phyloP scores from a whole-genome alignment of 2,113 vertebrate genomes.

The Merops nubicus region DNA sequence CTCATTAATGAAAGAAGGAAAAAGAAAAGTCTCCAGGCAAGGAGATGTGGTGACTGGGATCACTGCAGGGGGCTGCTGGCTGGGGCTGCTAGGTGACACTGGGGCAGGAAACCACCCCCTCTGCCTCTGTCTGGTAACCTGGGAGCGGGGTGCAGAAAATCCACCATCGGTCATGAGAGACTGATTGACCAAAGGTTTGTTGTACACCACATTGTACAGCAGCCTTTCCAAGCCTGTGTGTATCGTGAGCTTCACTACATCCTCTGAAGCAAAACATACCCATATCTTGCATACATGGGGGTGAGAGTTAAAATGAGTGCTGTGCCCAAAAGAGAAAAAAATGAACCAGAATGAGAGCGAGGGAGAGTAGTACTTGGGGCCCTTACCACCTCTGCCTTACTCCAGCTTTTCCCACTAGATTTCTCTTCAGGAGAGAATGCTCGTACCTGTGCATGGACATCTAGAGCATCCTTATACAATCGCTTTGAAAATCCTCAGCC shows the following conservation, averaged over 20 bases:
- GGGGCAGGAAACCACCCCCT: background rate
- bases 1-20: background rate
- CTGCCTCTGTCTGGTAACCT: background rate
- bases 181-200: background rate
- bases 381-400: background rate
- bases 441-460: background rate
- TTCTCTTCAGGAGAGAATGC: background rate
- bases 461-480: background rate
- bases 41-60: background rate
- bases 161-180: fast-evolving
- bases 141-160: background rate
- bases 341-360: background rate
- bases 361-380: background rate
- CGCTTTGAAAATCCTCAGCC: background rate
- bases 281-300: background rate
- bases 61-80: background rate
- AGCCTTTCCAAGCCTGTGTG: background rate
- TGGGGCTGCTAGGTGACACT: background rate
- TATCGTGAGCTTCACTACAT: background rate
- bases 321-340: background rate
- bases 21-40: fast-evolving
- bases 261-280: background rate
- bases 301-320: background rate
- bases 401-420: background rate
- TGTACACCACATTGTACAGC: background rate